Evolutionary conservation across 2,113 vertebrate species (phyloP).

Genomic region (Mormyrus lacerda): DNA sequence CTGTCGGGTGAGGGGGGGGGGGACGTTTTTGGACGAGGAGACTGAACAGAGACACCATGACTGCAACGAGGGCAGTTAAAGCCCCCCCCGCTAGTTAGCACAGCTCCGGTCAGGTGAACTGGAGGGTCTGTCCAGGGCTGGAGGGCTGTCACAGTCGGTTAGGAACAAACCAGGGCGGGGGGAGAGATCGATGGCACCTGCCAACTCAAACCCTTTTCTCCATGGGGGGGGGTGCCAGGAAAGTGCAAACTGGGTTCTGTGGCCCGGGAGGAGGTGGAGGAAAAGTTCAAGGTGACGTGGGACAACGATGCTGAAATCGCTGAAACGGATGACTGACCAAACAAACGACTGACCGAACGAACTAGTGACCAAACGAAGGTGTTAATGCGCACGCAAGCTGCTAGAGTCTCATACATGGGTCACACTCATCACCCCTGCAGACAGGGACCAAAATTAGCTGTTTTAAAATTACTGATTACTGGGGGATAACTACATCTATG

Average conservation of each 20-base stretch:
- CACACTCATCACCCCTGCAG: neutral
- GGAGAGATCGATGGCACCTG: neutral
- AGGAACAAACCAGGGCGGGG: neutral
- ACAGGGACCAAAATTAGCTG: neutral
- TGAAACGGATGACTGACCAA: neutral
- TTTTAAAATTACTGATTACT: neutral
- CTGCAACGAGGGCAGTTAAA: neutral
- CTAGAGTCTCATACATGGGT: neutral
- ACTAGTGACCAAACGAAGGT: neutral
- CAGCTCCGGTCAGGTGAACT: neutral
- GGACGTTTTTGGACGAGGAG: neutral
- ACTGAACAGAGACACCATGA: neutral
- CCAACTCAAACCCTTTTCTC: neutral
- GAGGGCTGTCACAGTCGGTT: neutral
- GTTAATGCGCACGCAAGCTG: neutral
- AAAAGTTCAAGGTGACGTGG: neutral
- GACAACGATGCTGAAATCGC: neutral
- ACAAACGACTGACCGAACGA: neutral
- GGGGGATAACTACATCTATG: neutral
- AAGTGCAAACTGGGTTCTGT: neutral
- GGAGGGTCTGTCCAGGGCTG: neutral
- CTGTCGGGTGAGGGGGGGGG: neutral
- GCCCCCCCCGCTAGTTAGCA: neutral
- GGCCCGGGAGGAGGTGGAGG: neutral
- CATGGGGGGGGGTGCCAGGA: neutral